Conservation (phyloP, 1,140 invertebrate genomes). For the Sesamia nonagrioides region DNA sequence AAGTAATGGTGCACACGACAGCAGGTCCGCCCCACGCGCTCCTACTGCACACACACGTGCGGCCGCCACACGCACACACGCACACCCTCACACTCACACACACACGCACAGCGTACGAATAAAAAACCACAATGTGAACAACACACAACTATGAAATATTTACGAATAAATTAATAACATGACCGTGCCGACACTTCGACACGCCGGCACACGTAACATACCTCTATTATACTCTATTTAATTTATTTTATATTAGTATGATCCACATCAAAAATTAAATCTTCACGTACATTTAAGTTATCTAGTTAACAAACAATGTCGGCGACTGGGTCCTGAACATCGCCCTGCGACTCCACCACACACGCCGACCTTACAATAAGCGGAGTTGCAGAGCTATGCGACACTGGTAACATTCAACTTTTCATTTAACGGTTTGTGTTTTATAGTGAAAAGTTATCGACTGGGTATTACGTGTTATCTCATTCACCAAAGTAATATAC, state of each 20-base stretch:
- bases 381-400: background rate
- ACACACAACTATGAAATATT: slow-evolving; percentile 51
- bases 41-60: no score
- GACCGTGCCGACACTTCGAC: slow-evolving; percentile 12
- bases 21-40: no score
- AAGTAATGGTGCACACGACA: no score
- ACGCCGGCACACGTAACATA: slow-evolving; percentile 19
- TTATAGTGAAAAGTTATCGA: background rate
- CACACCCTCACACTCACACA: slow-evolving; percentile 34
- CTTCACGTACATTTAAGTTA: slow-evolving; percentile 59
- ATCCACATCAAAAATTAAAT: slow-evolving; percentile 60
- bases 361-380: background rate
- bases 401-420: background rate
- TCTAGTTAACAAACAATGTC: slow-evolving; percentile 48
- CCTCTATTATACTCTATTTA: slow-evolving; percentile 53
- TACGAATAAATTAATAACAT: slow-evolving; percentile 48
- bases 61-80: slow-evolving; percentile 20
- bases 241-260: slow-evolving; percentile 58
- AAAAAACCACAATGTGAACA: slow-evolving; percentile 40
- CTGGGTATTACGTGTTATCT: background rate
- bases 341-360: background rate
- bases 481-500: background rate
- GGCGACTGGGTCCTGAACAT: background rate
- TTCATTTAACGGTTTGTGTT: background rate
- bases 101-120: slow-evolving; percentile 26